A percentile compares a stretch with the other conserved stretches of the same genome.
phyloP scores from a whole-genome alignment of 2,888 invertebrate species.

The Leptinotarsa rubiginosa region DNA sequence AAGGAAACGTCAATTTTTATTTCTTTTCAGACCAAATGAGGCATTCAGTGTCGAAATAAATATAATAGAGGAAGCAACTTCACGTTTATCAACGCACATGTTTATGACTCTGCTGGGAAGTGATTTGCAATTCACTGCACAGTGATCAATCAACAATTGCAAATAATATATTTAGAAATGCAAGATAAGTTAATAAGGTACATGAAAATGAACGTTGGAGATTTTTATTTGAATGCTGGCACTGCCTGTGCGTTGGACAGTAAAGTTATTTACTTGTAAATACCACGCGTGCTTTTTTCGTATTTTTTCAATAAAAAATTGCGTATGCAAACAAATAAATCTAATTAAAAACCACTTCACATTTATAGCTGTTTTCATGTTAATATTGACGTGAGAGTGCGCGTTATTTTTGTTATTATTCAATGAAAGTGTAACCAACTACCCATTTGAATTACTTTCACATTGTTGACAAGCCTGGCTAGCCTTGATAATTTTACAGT shows the following conservation, averaged over 20 bases:
- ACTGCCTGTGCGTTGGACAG: background rate
- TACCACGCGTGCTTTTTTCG: background rate
- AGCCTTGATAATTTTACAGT: constrained; percentile 3
- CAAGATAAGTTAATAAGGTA: background rate
- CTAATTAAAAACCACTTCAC: background rate
- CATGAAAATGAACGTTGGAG: background rate
- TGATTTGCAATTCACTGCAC: background rate
- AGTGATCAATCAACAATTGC: background rate
- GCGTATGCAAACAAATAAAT: constrained; percentile 1
- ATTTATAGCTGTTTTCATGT: background rate
- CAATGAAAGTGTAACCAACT: background rate
- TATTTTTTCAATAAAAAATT: background rate
- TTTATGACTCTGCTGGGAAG: constrained; percentile 8
- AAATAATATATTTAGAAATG: constrained; percentile 1
- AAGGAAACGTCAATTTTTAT: constrained; percentile 1
- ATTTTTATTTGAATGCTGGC: background rate
- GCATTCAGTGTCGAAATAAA: constrained; percentile 5
- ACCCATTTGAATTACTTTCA: constrained; percentile 10
- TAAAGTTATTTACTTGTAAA: background rate
- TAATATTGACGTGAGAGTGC: background rate
- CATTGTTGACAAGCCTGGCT: background rate
- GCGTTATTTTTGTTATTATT: background rate
- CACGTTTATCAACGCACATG: constrained; percentile 9
- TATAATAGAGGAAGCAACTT: constrained; percentile 15
- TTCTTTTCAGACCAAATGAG: background rate